Conservation (phyloP, 2,797 vertebrate genomes). For the Pseudocheirus occidentalis region DNA sequence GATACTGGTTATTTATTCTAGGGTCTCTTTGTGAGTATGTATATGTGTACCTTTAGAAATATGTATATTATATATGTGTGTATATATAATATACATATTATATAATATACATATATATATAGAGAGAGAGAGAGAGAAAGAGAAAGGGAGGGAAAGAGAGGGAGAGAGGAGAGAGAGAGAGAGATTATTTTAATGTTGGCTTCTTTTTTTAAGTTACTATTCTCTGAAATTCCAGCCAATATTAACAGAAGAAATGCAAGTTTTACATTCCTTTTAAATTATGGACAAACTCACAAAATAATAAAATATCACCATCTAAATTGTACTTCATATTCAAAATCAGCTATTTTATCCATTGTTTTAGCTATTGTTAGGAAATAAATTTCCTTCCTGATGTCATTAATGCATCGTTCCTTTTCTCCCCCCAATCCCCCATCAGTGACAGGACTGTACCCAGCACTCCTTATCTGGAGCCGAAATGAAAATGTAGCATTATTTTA, state of each 20-base stretch:
- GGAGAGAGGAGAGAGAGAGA: neutral
- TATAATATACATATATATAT: too few relatives aligned
- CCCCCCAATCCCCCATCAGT: conserved; percentile 38
- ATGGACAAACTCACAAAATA: conserved; percentile 37
- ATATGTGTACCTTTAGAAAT: neutral
- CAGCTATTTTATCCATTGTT: neutral
- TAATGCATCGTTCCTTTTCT: conserved; percentile 54
- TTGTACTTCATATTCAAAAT: conserved; percentile 46
- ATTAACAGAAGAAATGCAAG: conserved; percentile 32
- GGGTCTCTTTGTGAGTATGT: conserved; percentile 15
- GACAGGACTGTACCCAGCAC: conserved; percentile 39
- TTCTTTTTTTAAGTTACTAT: conserved; percentile 40
- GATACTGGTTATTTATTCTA: conserved; percentile 38
- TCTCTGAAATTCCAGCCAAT: conserved; percentile 21
- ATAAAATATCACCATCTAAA: conserved; percentile 51
- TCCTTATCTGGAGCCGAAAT: conserved; percentile 77
- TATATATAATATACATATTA: too few relatives aligned
- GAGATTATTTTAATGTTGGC: neutral
- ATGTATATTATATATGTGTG: neutral
- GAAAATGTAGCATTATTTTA: conserved; percentile 80
- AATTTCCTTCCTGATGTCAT: conserved; percentile 64
- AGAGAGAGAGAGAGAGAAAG: too few relatives aligned
- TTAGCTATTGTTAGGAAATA: conserved; percentile 10
- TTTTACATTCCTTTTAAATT: neutral
- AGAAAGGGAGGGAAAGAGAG: too few relatives aligned